Base-by-base conservation (phyloP, 37 sponge, comb jelly and placozoan species). In the Spongilla lacustris region DNA sequence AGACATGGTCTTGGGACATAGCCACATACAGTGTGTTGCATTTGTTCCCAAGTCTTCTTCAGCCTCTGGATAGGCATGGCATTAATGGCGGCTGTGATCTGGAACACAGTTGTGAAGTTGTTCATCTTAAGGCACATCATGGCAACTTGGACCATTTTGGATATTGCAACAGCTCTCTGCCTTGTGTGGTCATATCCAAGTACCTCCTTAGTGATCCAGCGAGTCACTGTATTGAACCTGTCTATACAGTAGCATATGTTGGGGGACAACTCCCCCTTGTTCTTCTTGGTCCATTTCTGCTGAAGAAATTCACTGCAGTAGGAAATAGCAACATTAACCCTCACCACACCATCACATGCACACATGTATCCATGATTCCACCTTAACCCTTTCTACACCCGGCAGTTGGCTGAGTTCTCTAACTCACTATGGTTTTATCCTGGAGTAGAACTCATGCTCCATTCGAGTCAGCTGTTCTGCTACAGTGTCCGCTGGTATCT, bases 201-300 rank as follows among this genome's bases (percentile, higher is more conserved):
- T 2, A 91, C 67, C 71, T 87, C 88, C 33, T 83, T 73, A 11
- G 83, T 73, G 2, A 87, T 68, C 92, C 92, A 91, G 38, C 75
- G 76, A 4, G 87, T 91, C 67, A 87, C 89, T 75, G 73, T 77
- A 66, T 91, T 91, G 71, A 91, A 91, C 30, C 83, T 68, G 6
- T 75, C 29, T 34, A 91, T 91, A 74, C 83, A 78, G n/a, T 75
- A 69, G 49, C 87, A 87, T 49, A 91, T 87, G 10, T 83, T 87
- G 22, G 92, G 92, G n/a, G 92, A 87, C 50, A 91, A 35, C 37
- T 91, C 92, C 5, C 48, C 74, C 25, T 77, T 74, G 36, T 87
- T 91, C 81, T 87, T 81, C 76, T 87, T 91, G 24, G 88, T 91
- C 92, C 92, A 91, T 48, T 87, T 87, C 76, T 91, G 92, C 28